phyloP scores from a whole-genome alignment of 2,888 invertebrate genomes.

The Cancer borealis region DNA sequence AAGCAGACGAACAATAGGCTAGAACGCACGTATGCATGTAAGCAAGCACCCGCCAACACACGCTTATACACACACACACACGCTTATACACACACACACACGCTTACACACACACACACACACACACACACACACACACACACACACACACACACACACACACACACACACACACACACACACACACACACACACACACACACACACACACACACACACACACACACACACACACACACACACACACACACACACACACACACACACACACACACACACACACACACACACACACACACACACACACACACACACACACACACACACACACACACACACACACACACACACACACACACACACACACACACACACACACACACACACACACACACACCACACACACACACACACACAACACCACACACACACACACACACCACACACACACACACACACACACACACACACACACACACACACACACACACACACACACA shows the following conservation, averaged over 20 bases:
- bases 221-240: conserved; percentile 23
- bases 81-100: conserved; percentile 53
- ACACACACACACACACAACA: not conserved
- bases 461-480: conserved; percentile 59
- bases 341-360: conserved; percentile 56
- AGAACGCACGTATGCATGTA: conserved; percentile 10
- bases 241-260: conserved; percentile 20
- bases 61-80: conserved; percentile 51
- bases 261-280: conserved; percentile 56
- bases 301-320: conserved; percentile 26
- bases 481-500: conserved; percentile 48
- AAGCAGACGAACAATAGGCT: not conserved
- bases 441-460: conserved; percentile 47
- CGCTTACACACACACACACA: conserved; percentile 29
- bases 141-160: not conserved
- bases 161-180: conserved; percentile 42
- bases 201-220: conserved; percentile 50
- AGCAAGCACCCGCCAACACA: conserved; percentile 43
- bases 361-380: conserved; percentile 57
- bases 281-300: conserved; percentile 56
- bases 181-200: conserved; percentile 58
- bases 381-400: conserved; percentile 37
- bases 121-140: not conserved
- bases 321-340: not conserved
- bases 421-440: too few species aligned